Base-by-base conservation (phyloP, 2,797 vertebrate species). In the Australoheros facetus region DNA sequence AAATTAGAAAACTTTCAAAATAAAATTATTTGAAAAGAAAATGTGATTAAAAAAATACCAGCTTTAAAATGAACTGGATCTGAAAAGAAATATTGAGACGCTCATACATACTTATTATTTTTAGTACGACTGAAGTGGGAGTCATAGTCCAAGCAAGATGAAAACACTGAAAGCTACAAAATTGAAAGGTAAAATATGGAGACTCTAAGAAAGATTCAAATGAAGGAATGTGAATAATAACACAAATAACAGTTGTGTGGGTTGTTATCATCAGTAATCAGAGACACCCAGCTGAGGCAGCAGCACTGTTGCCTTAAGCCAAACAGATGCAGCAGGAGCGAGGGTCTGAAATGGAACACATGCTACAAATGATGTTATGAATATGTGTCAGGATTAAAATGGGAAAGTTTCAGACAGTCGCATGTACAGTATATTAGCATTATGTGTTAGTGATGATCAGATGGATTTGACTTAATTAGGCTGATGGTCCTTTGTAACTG, bases 181-280 rank as follows among this genome's bases (percentile, higher is more conserved):
- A 28, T 1, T 6, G 34, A 70, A 55, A 45, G n/a, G 30, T 32
- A 12, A 75, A 80, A 56, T 30, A 28, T 56, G 53, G 4, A 5
- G 73, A 75, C 16, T 5, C 56, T 19, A 13, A 26, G 2, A 45
- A 42, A 28, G 5, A 59, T 30, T 83, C 55, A 14, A 83, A 66
- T 54, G 30, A 72, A 80, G 56, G n/a, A 13, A 81, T 32, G 54
- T 14, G 23, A 3, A 12, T 14, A 11, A 72, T 54, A n/a, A 69
- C 9, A 30, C 23, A 34, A 57, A 28, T 26, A 71, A 71, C 7
- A 19, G 62, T 34, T 30, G 16, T 60, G 57, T 19, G 13, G 51
- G 23, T 70, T 62, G 51, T 57, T 74, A 37, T 83, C 73, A 81
- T 80, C 60, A 62, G 79, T 26, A 60, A 70, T 45, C 42, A 48